Conservation (phyloP, 2,113 vertebrate genomes). For the Ctenomys sociabilis region DNA sequence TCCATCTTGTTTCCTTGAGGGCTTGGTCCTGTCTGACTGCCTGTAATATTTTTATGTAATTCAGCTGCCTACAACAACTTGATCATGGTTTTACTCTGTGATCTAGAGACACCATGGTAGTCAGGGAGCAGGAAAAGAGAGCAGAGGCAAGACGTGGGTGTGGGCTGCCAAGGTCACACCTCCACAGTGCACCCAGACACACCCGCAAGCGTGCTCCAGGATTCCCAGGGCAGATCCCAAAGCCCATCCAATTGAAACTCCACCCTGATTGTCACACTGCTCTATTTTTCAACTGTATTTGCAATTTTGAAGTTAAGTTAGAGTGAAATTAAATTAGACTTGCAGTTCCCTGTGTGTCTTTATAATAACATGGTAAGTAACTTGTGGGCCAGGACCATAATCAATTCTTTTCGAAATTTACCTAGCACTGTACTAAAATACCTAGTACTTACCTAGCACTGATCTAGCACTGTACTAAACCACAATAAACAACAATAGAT, state of each 20-base stretch:
- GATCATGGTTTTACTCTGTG: not conserved
- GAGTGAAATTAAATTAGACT: not conserved
- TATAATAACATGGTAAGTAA: not conserved
- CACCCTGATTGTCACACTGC: not conserved
- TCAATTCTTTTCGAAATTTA: conserved; percentile 21
- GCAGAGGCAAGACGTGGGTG: not conserved
- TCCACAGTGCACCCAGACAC: not conserved
- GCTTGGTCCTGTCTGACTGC: too few species aligned
- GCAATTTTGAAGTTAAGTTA: not conserved
- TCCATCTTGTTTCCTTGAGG: too few species aligned
- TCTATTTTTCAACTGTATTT: not conserved
- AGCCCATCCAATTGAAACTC: not conserved
- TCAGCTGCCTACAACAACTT: too few species aligned
- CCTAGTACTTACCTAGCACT: too few species aligned
- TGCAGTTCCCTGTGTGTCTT: not conserved
- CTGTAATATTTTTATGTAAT: too few species aligned
- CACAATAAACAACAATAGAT: not conserved
- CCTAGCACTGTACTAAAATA: not conserved
- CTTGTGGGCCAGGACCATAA: not conserved
- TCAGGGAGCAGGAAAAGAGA: not conserved
- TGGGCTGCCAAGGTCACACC: not conserved
- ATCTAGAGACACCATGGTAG: not conserved
- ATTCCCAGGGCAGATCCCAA: not conserved
- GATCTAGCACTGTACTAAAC: not conserved
- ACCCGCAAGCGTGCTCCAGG: not conserved